A percentile compares a stretch with the other conserved stretches of the same genome.
phyloP scores from a whole-genome alignment of 2,888 invertebrate genomes.

The Ypsolopha scabrella region DNA sequence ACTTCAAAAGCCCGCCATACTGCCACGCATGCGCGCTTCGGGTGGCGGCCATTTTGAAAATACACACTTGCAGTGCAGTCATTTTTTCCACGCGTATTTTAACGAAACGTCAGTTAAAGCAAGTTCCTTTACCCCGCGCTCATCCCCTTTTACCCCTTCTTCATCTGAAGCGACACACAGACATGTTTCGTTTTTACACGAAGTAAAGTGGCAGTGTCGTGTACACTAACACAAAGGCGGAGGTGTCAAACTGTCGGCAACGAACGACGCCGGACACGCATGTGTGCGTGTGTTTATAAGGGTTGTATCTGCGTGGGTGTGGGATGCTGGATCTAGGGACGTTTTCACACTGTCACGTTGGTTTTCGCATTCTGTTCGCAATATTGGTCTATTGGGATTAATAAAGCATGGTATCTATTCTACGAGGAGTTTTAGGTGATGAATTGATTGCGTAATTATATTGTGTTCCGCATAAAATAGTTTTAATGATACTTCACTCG shows the following conservation, averaged over 20 bases:
- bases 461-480: too few relatives aligned
- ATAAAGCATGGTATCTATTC: background rate
- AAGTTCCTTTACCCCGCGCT: background rate
- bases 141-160: background rate
- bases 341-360: slow-evolving; percentile 24
- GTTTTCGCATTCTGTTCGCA: slow-evolving; percentile 19
- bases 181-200: background rate
- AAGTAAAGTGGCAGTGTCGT: background rate
- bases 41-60: slow-evolving; percentile 53
- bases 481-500: too few relatives aligned
- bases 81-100: background rate
- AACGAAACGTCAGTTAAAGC: background rate
- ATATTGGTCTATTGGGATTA: background rate
- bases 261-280: slow-evolving; percentile 21
- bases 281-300: slow-evolving; percentile 17
- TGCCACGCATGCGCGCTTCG: slow-evolving; percentile 41
- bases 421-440: background rate
- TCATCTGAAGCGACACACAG: background rate
- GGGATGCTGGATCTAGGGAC: slow-evolving; percentile 48
- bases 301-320: slow-evolving; percentile 28
- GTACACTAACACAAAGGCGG: background rate
- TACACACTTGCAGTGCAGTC: slow-evolving; percentile 18
- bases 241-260: slow-evolving; percentile 28
- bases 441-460: too few relatives aligned
- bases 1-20: slow-evolving; percentile 54